These are phyloP conservation scores for Tinea semifulvella DNA, from an alignment of 2,888 invertebrate species.

Conservation along the genomic window DNA sequence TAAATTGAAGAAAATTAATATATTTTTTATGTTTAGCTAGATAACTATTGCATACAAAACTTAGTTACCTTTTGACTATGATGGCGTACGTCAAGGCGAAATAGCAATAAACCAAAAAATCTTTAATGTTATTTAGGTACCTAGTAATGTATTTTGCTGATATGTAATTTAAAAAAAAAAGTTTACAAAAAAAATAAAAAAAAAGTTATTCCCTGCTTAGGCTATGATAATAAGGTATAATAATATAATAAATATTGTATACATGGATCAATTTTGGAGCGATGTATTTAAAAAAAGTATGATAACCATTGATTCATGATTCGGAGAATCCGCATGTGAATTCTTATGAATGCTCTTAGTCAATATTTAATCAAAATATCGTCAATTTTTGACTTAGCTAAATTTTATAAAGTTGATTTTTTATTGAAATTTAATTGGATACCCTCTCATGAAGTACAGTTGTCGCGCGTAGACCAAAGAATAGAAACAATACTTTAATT, in stretches of 20 bases:
- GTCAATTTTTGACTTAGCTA: conserved; percentile 67
- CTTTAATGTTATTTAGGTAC: conserved; percentile 60
- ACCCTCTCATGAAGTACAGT: conserved; percentile 23
- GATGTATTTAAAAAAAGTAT: conserved; percentile 47
- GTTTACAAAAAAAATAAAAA: conserved; percentile 45
- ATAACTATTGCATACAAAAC: conserved; percentile 56
- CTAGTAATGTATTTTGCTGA: conserved; percentile 63
- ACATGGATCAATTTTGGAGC: conserved; percentile 52
- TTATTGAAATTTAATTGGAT: conserved; percentile 18
- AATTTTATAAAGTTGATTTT: conserved; percentile 65
- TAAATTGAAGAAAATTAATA: conserved; percentile 55
- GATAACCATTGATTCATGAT: conserved; percentile 24
- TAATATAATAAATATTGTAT: too few relatives aligned
- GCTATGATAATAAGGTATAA: conserved; percentile 58
- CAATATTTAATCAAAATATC: conserved; percentile 47
- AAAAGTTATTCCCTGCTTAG: conserved; percentile 63
- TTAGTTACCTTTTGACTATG: conserved; percentile 43
- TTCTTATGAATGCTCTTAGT: conserved; percentile 66
- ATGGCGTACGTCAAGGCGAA: conserved; percentile 36
- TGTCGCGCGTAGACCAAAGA: conserved; percentile 55
- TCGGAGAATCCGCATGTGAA: conserved; percentile 54
- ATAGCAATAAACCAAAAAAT: conserved; percentile 68
- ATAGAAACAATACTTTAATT: conserved; percentile 26
- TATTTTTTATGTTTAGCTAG: conserved; percentile 67
- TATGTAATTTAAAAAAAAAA: conserved; percentile 56